These are phyloP conservation scores for Neosilurus hyrtlii DNA, from an alignment of 2,797 vertebrate species.

Conservation along the genomic window DNA sequence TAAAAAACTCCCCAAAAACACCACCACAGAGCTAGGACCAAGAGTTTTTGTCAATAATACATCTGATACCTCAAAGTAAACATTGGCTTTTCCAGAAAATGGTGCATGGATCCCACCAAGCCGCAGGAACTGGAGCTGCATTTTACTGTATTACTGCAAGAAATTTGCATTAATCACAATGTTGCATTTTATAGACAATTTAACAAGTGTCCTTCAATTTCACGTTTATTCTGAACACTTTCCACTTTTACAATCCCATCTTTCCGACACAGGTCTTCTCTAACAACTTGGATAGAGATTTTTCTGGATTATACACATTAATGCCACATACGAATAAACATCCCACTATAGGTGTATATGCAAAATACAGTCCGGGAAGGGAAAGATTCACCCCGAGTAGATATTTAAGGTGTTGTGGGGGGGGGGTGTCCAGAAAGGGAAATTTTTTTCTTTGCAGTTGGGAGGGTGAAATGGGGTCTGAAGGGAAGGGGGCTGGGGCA, in stretches of 20 bases:
- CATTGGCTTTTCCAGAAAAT: not conserved
- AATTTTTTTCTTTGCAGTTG: not conserved
- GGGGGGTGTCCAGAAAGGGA: not conserved
- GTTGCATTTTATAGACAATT: not conserved
- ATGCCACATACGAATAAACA: not conserved
- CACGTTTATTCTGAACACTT: not conserved
- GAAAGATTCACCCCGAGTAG: not conserved
- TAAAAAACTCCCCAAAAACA: too few species aligned
- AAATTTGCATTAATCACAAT: not conserved
- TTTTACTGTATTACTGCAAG: not conserved
- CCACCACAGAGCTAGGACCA: too few species aligned
- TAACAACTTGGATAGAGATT: too few species aligned
- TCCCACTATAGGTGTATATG: not conserved
- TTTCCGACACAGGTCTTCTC: not conserved
- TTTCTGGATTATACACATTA: not conserved
- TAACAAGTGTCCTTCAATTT: not conserved
- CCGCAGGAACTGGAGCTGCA: not conserved
- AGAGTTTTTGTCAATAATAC: too few species aligned
- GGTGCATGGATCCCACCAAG: not conserved
- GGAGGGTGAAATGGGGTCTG: not conserved
- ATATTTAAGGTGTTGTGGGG: not conserved
- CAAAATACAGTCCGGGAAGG: slow-evolving; percentile 6
- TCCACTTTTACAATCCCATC: not conserved
- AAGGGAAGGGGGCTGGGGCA: slow-evolving; percentile 23
- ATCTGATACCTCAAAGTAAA: not conserved